Base-by-base conservation (phyloP, 2,888 invertebrate species). In the Dastarcus helophoroides region DNA sequence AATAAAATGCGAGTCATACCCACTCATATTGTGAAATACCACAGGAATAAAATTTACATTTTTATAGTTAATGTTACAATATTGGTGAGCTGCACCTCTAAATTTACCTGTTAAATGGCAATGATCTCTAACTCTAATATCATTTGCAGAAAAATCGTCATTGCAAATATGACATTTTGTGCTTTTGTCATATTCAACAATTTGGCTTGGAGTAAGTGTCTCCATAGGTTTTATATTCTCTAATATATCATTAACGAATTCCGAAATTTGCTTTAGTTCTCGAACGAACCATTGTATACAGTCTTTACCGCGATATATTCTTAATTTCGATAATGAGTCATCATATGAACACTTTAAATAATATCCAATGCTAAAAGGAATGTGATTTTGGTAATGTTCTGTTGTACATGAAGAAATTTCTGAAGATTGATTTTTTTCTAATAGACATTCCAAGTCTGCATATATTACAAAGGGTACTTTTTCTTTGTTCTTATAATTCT, bases 11-110 rank as follows among this genome's bases (percentile, higher is more conserved):
- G 38, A 26, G 33, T 53, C 50, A 37, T 53, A 51, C 5, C 41
- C 44, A 3, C 29, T 36, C 6, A 54, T 39, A 39, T 53, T 54
- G 30, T 54, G 54, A 30, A 53, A 50, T 4, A 50, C 35, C 5
- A 53, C 33, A 2, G 54, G 56, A 17, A 58, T 42, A 11, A 41
- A 38, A 16, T 40, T 35, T 1, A 40, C 35, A 13, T 46, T 33
- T 37, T 43, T 38, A 35, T 37, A 57, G 31, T 52, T 47, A 14
- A 58, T 21, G 40, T 58, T 56, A 28, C 54, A 53, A 8, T n/a
- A 24, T 14, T 40, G 35, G 37, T 51, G 50, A 4, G 48, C 44
- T 5, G 40, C 37, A 9, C 47, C 48, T 17, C 48, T 28, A 33
- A 37, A 51, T 15, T 35, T 36, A 17, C 48, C 50, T 11, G 46